These are phyloP conservation scores for Suricata suricatta DNA, from an alignment of 2,113 vertebrate genomes.

Conservation along the genomic window DNA sequence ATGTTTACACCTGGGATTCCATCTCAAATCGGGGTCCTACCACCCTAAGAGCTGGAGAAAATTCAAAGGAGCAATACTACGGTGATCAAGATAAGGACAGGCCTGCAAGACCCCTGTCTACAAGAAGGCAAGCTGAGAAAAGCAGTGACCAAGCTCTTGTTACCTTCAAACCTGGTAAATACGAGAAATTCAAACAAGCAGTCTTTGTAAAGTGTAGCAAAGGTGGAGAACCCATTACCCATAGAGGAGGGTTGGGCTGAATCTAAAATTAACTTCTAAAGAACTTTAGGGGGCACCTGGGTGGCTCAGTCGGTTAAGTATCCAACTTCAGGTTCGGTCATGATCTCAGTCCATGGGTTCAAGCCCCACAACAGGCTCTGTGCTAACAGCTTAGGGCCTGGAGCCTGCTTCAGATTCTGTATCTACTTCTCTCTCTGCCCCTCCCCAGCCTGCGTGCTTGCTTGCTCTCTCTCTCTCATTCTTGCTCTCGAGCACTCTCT, in stretches of 20 bases:
- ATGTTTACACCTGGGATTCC: not conserved
- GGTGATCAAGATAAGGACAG: not conserved
- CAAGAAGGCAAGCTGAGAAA: constrained; percentile 16
- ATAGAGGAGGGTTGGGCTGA: not conserved
- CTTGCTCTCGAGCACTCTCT: no score
- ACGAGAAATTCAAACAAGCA: not conserved
- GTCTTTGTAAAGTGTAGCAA: not conserved
- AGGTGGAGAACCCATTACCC: not conserved
- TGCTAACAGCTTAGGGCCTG: no score
- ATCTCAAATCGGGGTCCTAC: not conserved
- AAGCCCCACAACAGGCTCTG: no score
- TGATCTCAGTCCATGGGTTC: no score
- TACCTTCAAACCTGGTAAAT: not conserved
- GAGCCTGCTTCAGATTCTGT: no score
- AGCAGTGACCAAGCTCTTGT: not conserved
- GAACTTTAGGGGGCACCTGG: not conserved
- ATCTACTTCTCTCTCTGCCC: no score
- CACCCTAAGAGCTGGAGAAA: not conserved
- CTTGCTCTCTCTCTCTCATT: no score
- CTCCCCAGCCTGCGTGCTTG: no score
- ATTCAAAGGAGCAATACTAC: not conserved
- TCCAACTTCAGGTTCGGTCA: no score
- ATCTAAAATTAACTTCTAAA: constrained; percentile 15
- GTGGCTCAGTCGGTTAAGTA: no score
- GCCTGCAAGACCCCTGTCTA: not conserved